Evolutionary conservation across 2,113 vertebrate genomes (phyloP).

Genomic region (Serilophus lunatus): DNA sequence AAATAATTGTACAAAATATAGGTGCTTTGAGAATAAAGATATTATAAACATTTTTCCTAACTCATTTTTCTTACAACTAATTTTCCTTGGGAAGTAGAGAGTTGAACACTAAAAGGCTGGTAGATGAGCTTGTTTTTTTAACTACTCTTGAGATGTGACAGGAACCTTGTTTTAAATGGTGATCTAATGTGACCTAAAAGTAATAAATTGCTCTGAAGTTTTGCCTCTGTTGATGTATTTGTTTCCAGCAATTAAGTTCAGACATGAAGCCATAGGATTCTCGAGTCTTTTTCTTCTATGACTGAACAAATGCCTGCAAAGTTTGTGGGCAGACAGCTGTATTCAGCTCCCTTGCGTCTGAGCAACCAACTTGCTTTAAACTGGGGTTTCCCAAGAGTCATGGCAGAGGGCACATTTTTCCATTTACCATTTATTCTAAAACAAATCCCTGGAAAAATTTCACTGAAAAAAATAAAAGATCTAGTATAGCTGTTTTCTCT

Average conservation of each 20-base stretch:
- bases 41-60: neutral
- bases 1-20: neutral
- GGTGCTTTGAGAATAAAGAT: neutral
- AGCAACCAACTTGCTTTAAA: neutral
- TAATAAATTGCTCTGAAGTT: neutral
- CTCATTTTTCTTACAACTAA: neutral
- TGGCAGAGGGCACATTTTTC: neutral
- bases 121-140: neutral
- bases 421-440: neutral
- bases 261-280: neutral
- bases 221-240: neutral
- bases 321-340: neutral
- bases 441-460: neutral
- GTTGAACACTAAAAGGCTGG: neutral
- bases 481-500: neutral
- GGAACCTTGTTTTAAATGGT: neutral
- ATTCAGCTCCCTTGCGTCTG: neutral
- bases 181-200: neutral
- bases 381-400: neutral
- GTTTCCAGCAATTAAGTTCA: neutral
- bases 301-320: neutral
- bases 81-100: neutral
- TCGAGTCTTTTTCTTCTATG: neutral
- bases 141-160: neutral
- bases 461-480: neutral